These are phyloP conservation scores for Lagria hirta DNA, from an alignment of 2,888 invertebrate species.

Conservation along the genomic window DNA sequence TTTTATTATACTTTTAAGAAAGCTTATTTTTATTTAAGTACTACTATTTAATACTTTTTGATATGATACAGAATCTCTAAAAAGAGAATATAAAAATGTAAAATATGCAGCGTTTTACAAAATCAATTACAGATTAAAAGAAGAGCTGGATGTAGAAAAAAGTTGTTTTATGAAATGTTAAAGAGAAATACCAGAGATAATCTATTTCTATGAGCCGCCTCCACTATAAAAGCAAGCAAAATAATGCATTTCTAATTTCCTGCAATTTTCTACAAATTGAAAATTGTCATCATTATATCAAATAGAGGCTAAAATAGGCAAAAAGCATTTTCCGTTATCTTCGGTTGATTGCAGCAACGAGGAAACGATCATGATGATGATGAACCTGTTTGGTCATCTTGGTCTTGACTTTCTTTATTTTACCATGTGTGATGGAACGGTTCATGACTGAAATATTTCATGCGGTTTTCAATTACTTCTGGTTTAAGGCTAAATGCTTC, in stretches of 20 bases:
- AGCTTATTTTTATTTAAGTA: no score
- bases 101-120: no score
- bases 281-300: constrained; percentile 4
- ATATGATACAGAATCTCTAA: no score
- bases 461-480: constrained; percentile 19
- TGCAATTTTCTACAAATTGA: background rate
- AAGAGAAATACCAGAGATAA: no score
- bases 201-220: no score
- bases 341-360: constrained; percentile 7
- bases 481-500: constrained; percentile 1
- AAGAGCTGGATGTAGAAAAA: no score
- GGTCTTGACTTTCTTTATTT: constrained; percentile 7
- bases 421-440: constrained; percentile 18
- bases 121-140: no score
- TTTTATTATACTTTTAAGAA: no score
- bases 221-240: constrained; percentile 2
- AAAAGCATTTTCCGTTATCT: constrained; percentile 5
- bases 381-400: constrained; percentile 19
- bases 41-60: no score
- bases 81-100: no score
- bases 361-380: no score
- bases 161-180: no score
- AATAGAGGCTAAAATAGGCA: background rate
- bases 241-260: background rate
- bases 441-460: constrained; percentile 17